Evolutionary conservation across 2,113 vertebrate genomes (phyloP), one percentile per base, ranked within the genome.

Genomic region (Heterocephalus glaber): DNA sequence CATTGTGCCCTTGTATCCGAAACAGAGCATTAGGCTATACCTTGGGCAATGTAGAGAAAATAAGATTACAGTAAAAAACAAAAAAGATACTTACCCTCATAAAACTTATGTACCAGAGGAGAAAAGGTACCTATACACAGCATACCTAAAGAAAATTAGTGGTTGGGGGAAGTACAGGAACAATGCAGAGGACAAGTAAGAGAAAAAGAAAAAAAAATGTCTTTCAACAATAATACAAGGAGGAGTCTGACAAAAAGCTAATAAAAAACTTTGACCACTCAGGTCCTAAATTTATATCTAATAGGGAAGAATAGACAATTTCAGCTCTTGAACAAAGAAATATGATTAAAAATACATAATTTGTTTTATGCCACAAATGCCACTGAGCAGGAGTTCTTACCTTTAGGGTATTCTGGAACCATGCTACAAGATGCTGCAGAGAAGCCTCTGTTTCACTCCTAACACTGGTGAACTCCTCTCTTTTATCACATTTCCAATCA

Each of bases 401-500:
- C 97, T 98, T 97, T 96, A 96, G 96, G 35, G 94, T 95, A 72
- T 72, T 98, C 92, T 96, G 97, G 56, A 98, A 98, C 98, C 98
- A 99, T 60, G 91, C 95, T 77, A 97, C 65, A 65, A 99, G 97
- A 95, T 76, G 83, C 65, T 97, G 95, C 16, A 98, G 89, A 86
- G 98, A 98, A 88, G 92, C 70, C 52, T 98, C 97, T 1, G 98
- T 99, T 86, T 98, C 95, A 76, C 76, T 94, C 96, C 98, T 98
- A 93, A 98, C 87, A 26, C 7, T 76, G 92, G 77, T 96, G 68
- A 98, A 98, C 93, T 98, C 98, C 77, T 98, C 95, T 20, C 33
- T 87, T 96, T 98, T 98, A 91, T 70, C 24, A 83, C 63, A 95
- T 82, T 98, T 98, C 98, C 98, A 98, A 13, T 98, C 96, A 95